Evolutionary conservation across 1,140 invertebrate species (phyloP), one percentile per base, ranked within the genome.

Genomic region (Orussus abietinus): DNA sequence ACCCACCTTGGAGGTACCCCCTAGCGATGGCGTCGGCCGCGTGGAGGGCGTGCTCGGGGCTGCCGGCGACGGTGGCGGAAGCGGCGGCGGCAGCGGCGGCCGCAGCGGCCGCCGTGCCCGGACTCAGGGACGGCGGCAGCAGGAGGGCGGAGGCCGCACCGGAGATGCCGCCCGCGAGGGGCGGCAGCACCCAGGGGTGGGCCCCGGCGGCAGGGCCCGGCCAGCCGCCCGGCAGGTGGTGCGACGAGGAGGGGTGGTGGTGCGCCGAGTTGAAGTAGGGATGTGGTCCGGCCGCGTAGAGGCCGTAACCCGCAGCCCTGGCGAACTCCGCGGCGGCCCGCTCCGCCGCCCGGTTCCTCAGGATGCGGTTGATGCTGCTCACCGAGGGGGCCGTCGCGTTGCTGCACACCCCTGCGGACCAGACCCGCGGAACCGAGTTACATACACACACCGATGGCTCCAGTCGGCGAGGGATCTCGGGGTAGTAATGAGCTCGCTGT

Each of bases 311-410:
- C 1, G 90, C 90, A 0, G 90, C 91, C 2, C 92, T 71, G 0
- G 91, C 90, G 58, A 95, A 95, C 69, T 96, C 92, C 0, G 91
- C 91, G 0, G 91, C 90, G 0, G 92, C 92, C n/a, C 92, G 69
- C 64, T 96, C 92, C 0, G 92, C 91, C 0, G 92, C 92, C 10
- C 92, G 76, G 63, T 96, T 96, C 38, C 90, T 69, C 30, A 96
- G 70, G 51, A 95, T 96, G 48, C 92, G 77, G 67, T 95, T 95
- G 59, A 96, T 96, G 47, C 90, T 93, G 52, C 88, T 91, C 0
- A 95, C 92, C 25, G 90, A 93, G 0, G 92, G 92, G 28, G 80
- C 91, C 44, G 85, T 90, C 45, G 86, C 86, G 66, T 94, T 94
- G 20, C 90, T 94, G 64, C 92, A 96, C 7, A 96, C 90, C 29